phyloP scores from a whole-genome alignment of 2,888 invertebrate species.

The Hyposoter didymator region DNA sequence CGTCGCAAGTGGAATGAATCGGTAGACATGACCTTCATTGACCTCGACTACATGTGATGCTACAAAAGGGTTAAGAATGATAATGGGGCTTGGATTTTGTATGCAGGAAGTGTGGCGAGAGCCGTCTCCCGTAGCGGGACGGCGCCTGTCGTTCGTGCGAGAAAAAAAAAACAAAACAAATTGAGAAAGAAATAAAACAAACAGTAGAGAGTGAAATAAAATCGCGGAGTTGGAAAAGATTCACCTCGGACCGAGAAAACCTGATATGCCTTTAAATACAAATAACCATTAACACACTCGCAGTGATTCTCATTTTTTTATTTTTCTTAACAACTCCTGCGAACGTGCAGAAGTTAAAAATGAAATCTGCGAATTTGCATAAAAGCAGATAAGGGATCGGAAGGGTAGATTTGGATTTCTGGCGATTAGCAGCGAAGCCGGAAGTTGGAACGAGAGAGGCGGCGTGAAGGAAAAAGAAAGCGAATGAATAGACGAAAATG shows the following conservation, averaged over 20 bases:
- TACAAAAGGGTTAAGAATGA: conserved; percentile 71
- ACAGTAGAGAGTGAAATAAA: conserved; percentile 72
- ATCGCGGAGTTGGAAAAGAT: conserved; percentile 64
- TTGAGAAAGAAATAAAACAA: conserved; percentile 59
- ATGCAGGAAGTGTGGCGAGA: conserved; percentile 78
- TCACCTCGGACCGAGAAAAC: conserved; percentile 68
- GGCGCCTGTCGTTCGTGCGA: conserved; percentile 74
- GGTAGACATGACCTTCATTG: too few species aligned
- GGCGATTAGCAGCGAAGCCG: conserved; percentile 59
- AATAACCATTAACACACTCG: conserved; percentile 74
- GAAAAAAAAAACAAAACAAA: conserved; percentile 73
- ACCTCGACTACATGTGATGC: too few species aligned
- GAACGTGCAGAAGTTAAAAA: not conserved
- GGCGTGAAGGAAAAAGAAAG: conserved; percentile 9
- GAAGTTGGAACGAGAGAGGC: conserved; percentile 6
- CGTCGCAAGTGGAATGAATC: too few species aligned
- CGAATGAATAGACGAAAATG: conserved; percentile 20
- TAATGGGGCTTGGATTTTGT: conserved; percentile 76
- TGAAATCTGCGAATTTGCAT: too few species aligned
- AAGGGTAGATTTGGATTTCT: conserved; percentile 64
- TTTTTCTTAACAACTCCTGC: not conserved
- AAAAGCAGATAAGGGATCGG: not conserved
- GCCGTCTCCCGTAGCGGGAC: conserved; percentile 73
- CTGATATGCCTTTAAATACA: conserved; percentile 73
- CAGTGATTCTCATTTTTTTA: conserved; percentile 75